Evolutionary conservation across 2,797 vertebrate species (phyloP).

Genomic region (Aldrovandia affinis): DNA sequence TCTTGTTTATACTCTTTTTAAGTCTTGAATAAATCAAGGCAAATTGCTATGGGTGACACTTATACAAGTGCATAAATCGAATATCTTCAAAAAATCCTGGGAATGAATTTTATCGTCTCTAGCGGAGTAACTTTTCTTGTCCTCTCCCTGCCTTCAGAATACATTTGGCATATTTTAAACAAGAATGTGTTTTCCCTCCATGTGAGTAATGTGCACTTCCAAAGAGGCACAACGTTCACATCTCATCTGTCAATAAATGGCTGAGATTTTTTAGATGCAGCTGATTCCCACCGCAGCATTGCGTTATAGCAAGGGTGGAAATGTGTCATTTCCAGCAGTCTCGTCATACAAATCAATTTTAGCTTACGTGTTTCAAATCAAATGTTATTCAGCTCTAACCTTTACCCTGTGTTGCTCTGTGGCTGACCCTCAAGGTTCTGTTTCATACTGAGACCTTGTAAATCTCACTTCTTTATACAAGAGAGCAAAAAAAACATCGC

Average conservation of each 20-base stretch:
- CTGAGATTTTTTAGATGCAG: conserved; percentile 32
- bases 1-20: conserved; percentile 60
- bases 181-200: conserved; percentile 29
- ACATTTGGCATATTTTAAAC: conserved; percentile 46
- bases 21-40: conserved; percentile 59
- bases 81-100: conserved; percentile 43
- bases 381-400: conserved; percentile 41
- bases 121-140: conserved; percentile 47
- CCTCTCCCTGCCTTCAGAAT: conserved; percentile 41
- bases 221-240: conserved; percentile 38
- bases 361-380: conserved; percentile 51
- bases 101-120: conserved; percentile 50
- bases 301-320: conserved; percentile 40
- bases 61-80: conserved; percentile 53
- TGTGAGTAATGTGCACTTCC: conserved; percentile 37
- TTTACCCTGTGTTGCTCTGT: conserved; percentile 50
- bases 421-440: conserved; percentile 52
- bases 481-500: conserved; percentile 45
- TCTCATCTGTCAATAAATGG: conserved; percentile 41
- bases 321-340: conserved; percentile 42
- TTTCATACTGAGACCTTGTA: conserved; percentile 55
- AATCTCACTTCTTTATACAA: conserved; percentile 52
- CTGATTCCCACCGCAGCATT: conserved; percentile 49
- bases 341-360: conserved; percentile 59
- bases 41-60: conserved; percentile 55